Evolutionary conservation across 1,140 invertebrate species (phyloP), one percentile per base, ranked within the genome.

Genomic region (Lepidurus packardi): DNA sequence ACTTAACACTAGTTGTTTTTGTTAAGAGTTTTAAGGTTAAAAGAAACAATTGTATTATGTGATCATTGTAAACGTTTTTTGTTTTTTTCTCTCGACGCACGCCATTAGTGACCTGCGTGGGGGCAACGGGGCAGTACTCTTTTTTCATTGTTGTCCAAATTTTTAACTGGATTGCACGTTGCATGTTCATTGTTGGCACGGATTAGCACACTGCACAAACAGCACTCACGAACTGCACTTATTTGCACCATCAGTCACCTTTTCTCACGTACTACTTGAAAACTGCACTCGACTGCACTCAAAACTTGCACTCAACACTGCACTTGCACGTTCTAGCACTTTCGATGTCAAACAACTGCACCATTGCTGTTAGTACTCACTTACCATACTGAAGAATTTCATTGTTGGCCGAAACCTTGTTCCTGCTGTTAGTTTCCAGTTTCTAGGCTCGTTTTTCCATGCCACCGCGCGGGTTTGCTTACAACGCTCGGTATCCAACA

Each of bases 21-120:
- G 34, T 34, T 34, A 34, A 4, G 34, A 34, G 3, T 34, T 4
- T 34, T 34, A 34, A 34, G 2, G 34, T 34, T 34, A 34, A 34
- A 34, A 34, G 34, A 34, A 34, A 34, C 34, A 34, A 4, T 34
- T 34, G 34, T 65, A 21, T 65, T 21, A 65, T 13, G 53, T 65
- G 7, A n/a, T 13, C 21, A n/a, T 13, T 65, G 16, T 65, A 13
- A 65, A 21, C 8, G n/a, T 65, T 65, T 65, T 65, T 21, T 21
- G n/a, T 65, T 65, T 65, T 65, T 21, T 21, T 65, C 53, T 65
- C 53, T 65, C 53, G 53, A 65, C 21, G 53, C 53, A 65, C 53
- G 53, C 53, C 53, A 65, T 65, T 65, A 65, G 53, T 65, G 53
- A 65, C 53, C 53, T 65, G 53, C 53, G 53, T 65, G 53, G 53